Evolutionary conservation across 2,797 vertebrate genomes (phyloP), one percentile per base, ranked within the genome.

Genomic region (Urophycis tenuis): DNA sequence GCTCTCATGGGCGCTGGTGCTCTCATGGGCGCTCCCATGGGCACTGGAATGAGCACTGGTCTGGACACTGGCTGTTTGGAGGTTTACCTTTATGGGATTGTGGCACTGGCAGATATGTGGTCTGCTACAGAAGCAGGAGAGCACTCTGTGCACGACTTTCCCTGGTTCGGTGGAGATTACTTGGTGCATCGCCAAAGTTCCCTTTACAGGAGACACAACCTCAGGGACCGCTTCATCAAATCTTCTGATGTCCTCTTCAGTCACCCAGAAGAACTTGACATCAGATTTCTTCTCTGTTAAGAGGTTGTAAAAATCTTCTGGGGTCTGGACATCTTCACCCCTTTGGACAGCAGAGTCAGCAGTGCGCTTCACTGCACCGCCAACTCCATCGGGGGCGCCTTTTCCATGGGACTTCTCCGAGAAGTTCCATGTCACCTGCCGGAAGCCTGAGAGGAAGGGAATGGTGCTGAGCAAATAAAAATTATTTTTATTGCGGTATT

Each of bases 401-500:
- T 78, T 81, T 1, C 77, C 74, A 36, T 81, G 76, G 0, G 69
- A 72, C 25, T 69, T 78, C n/a, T 72, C 45, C 9, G n/a, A 72
- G n/a, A 53, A 79, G 64, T 75, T 75, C 70, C 74, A 72, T 12
- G 70, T 76, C 1, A 81, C 75, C 6, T 73, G 64, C 39, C 75
- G 33, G 36, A 81, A 77, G 2, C 77, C 71, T 45, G 17, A 67
- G 29, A 71, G 72, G 72, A 75, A 79, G 25, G 69, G 75, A 19
- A 81, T 41, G 30, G 49, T 77, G 32, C 76, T 80, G 1, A 77
- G 67, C 11, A 83, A 69, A n/a, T 1, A 81, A 53, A 41, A 41
- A 4, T 77, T 75, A 35, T 74, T 69, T 30, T 75, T 75, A 33
- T 81, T 83, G 8, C 67, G 34, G 75, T 79, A 83, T 14, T 83